A percentile compares a stretch with the other conserved stretches of the same genome.
Evolutionary conservation across 2,888 invertebrate genomes (phyloP).

Genomic region (Dasypolia templi): DNA sequence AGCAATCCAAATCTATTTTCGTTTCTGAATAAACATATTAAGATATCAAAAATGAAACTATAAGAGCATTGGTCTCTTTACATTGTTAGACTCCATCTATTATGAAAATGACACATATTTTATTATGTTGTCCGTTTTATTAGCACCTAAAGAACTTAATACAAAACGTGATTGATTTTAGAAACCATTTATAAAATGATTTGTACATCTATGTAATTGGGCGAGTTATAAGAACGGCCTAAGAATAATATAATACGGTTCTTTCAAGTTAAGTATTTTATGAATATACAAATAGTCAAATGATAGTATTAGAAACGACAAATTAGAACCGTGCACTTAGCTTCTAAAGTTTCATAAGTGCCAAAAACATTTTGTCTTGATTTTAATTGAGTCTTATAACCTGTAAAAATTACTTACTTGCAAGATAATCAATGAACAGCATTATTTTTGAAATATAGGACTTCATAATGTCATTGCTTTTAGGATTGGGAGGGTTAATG

Average conservation of each 20-base stretch:
- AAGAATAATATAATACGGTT: background rate
- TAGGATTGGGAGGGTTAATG: conserved; percentile 86
- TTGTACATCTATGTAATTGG: background rate
- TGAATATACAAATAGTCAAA: too few species aligned
- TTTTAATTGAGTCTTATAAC: too few species aligned
- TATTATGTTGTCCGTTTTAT: background rate
- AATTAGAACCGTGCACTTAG: too few species aligned
- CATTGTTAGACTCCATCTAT: too few species aligned
- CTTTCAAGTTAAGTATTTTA: background rate
- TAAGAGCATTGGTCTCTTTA: background rate
- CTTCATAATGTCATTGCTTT: conserved; percentile 81
- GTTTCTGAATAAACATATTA: conserved; percentile 86
- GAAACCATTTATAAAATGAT: background rate
- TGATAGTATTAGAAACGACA: too few species aligned
- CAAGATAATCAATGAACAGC: conserved; percentile 86
- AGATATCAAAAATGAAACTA: background rate
- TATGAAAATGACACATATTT: background rate
- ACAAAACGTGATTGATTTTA: background rate
- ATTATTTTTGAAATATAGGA: conserved; percentile 84
- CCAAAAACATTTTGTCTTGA: too few species aligned
- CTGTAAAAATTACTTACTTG: conserved; percentile 76
- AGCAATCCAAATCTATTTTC: conserved; percentile 91
- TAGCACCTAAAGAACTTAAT: too few species aligned
- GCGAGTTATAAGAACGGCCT: background rate
- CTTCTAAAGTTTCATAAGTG: too few species aligned